phyloP scores from a whole-genome alignment of 2,888 invertebrate species.

The Apodemia zela region DNA sequence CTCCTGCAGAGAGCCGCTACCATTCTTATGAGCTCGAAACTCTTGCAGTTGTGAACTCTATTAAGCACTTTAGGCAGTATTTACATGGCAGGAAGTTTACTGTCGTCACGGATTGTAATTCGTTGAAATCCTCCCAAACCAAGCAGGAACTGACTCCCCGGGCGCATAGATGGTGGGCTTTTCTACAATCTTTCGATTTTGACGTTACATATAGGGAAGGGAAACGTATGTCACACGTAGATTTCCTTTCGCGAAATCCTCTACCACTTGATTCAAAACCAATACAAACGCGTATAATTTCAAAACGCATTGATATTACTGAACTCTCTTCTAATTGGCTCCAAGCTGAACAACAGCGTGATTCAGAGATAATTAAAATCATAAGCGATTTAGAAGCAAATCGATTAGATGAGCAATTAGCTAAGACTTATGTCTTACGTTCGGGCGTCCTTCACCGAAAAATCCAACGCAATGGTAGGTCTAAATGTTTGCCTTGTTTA shows the following conservation, averaged over 20 bases:
- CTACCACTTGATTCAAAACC: neutral
- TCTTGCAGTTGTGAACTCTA: constrained; percentile 21
- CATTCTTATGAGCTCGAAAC: constrained; percentile 19
- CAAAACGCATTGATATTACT: constrained; percentile 16
- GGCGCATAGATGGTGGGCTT: constrained; percentile 38
- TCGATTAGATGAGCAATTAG: constrained; percentile 11
- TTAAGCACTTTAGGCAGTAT: constrained; percentile 37
- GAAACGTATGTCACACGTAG: constrained; percentile 25
- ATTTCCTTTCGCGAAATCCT: constrained; percentile 30
- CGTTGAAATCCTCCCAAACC: constrained; percentile 35
- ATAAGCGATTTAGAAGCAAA: constrained; percentile 17
- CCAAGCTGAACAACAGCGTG: constrained; percentile 24
- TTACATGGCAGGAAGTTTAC: constrained; percentile 30
- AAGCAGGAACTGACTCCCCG: constrained; percentile 36
- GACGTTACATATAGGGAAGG: constrained; percentile 28
- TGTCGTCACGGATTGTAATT: constrained; percentile 36
- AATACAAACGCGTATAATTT: neutral
- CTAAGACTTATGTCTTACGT: constrained; percentile 24
- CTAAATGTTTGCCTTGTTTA: constrained; percentile 21
- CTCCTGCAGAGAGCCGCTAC: constrained; percentile 26
- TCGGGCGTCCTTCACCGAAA: constrained; percentile 23
- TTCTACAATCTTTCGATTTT: constrained; percentile 34
- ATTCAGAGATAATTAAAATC: constrained; percentile 24
- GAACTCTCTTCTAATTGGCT: constrained; percentile 21
- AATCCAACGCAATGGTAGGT: constrained; percentile 22